Percentiles rank a stretch among this genome's conserved stretches.
Evolutionary conservation across 1,140 invertebrate genomes (phyloP).

Genomic region (Leptinotarsa defecta): DNA sequence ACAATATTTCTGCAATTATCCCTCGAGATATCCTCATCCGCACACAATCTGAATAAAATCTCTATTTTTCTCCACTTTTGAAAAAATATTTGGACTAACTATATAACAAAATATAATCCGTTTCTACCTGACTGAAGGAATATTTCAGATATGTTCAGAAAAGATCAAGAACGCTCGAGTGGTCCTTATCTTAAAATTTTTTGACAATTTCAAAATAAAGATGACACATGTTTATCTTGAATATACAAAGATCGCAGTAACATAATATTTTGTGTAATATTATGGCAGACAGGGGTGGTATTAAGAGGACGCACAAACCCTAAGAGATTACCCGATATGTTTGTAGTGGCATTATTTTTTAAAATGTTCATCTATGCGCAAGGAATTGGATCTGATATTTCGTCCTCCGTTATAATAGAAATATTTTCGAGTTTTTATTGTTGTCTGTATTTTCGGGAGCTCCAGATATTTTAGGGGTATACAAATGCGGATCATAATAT

Average conservation of each 20-base stretch:
- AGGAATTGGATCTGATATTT: slow-evolving; percentile 30
- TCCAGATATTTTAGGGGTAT: neutral
- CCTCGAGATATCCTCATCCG: slow-evolving; percentile 4
- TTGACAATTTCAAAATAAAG: slow-evolving; percentile 32
- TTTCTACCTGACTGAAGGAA: slow-evolving; percentile 25
- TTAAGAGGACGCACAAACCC: slow-evolving; percentile 11
- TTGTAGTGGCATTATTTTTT: slow-evolving; percentile 33
- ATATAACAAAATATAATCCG: slow-evolving; percentile 23
- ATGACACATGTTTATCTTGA: slow-evolving; percentile 34
- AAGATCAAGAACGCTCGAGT: slow-evolving; percentile 27
- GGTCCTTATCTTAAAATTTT: slow-evolving; percentile 30
- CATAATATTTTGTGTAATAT: slow-evolving; percentile 39
- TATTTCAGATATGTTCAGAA: neutral
- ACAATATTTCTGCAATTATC: slow-evolving; percentile 25
- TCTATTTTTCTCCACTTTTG: slow-evolving; percentile 21
- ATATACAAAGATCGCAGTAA: slow-evolving; percentile 31
- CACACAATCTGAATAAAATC: slow-evolving; percentile 21
- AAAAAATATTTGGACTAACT: slow-evolving; percentile 27
- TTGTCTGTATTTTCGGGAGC: slow-evolving; percentile 17
- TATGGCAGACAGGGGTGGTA: slow-evolving; percentile 17
- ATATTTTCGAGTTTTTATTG: slow-evolving; percentile 23
- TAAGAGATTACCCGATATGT: slow-evolving; percentile 33
- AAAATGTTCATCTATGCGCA: slow-evolving; percentile 32
- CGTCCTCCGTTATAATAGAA: slow-evolving; percentile 16
- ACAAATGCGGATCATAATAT: slow-evolving; percentile 25